Conservation (phyloP, 2,797 vertebrate genomes). For the Poeciliopsis turneri region DNA sequence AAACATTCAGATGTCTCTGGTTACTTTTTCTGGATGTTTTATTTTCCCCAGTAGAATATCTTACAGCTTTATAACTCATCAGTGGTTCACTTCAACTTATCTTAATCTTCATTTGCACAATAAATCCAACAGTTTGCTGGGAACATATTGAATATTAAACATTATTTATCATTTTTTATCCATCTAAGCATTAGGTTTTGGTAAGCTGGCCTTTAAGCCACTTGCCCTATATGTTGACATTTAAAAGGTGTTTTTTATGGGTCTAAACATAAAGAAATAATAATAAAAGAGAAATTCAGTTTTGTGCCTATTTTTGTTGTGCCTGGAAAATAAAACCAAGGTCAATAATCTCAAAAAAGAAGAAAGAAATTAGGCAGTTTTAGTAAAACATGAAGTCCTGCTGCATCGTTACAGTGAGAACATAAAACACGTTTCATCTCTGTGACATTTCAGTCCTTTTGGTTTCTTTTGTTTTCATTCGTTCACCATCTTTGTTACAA, state of each 20-base stretch:
- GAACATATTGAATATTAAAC: not conserved
- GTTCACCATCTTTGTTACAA: too few species aligned
- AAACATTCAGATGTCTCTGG: not conserved
- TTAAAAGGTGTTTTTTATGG: not conserved
- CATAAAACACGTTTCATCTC: not conserved
- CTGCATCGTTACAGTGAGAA: accelerated
- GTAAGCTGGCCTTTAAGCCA: not conserved
- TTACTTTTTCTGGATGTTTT: not conserved
- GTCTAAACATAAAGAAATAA: not conserved
- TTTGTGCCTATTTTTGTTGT: not conserved
- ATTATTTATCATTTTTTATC: not conserved
- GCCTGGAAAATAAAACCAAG: not conserved
- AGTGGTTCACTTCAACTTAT: not conserved
- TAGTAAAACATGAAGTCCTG: not conserved
- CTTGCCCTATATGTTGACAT: not conserved
- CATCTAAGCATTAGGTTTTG: not conserved
- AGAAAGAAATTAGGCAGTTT: not conserved
- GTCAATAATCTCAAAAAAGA: too few species aligned
- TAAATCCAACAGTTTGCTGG: not conserved
- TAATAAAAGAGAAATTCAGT: not conserved
- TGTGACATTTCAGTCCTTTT: not conserved
- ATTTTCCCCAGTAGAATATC: too few species aligned
- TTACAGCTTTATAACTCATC: not conserved
- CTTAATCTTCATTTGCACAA: not conserved
- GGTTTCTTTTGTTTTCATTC: too few species aligned